These are phyloP conservation scores for Calliopum simillimum DNA, from an alignment of 2,888 invertebrate genomes.

Conservation along the genomic window DNA sequence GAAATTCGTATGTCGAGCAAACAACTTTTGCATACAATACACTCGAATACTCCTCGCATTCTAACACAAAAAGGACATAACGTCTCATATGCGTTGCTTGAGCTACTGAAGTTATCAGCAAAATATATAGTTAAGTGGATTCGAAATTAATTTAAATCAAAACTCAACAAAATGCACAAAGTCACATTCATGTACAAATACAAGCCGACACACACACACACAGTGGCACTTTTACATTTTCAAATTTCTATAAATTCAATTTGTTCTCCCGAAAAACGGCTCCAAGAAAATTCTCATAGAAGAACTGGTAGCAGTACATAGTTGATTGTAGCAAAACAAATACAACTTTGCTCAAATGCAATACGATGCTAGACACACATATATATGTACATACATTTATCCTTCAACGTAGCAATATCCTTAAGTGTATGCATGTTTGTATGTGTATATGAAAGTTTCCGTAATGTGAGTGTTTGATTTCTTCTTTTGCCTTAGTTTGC, in stretches of 20 bases:
- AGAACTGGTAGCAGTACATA: not conserved
- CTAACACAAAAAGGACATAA: not conserved
- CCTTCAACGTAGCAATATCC: constrained; percentile 4
- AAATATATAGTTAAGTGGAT: constrained; percentile 44
- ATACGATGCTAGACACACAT: not conserved
- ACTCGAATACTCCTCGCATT: not conserved
- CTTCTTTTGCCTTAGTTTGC: constrained; percentile 6
- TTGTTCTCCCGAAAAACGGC: constrained; percentile 35
- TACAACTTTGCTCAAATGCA: not conserved
- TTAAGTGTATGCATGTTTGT: not conserved
- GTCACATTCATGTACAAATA: constrained; percentile 46
- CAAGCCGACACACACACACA: constrained; percentile 14
- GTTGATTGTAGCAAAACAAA: constrained; percentile 12
- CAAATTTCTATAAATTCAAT: constrained; percentile 49
- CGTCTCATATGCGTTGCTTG: constrained; percentile 7
- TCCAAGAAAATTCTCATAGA: not conserved
- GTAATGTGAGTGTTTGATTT: not conserved
- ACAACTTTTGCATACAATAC: not conserved
- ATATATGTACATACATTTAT: too few relatives aligned
- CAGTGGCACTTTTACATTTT: constrained; percentile 30
- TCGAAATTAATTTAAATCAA: constrained; percentile 50
- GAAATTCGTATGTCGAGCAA: not conserved
- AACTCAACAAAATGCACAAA: constrained; percentile 41
- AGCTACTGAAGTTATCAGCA: constrained; percentile 22
- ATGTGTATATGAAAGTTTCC: not conserved